Conservation (phyloP, 2,888 invertebrate species). For the Oeneis ivallda region DNA sequence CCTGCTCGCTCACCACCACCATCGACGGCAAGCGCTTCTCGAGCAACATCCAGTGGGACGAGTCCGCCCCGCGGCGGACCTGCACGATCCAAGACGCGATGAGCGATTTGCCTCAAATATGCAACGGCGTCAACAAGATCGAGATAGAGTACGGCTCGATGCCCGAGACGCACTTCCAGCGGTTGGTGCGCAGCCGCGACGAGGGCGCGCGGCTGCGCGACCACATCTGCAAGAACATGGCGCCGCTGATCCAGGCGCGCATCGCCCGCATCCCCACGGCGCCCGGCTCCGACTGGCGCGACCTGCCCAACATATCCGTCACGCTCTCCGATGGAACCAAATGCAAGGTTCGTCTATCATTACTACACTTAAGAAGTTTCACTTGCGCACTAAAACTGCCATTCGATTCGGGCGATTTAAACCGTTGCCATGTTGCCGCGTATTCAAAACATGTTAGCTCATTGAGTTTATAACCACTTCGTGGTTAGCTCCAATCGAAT, state of each 20-base stretch:
- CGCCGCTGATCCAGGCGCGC: slow-evolving; percentile 88
- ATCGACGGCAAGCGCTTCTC: slow-evolving; percentile 74
- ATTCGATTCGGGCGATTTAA: too few species aligned
- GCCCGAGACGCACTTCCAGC: slow-evolving; percentile 88
- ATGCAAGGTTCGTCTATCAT: slow-evolving; percentile 66
- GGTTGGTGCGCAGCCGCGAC: slow-evolving; percentile 83
- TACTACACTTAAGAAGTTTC: too few species aligned
- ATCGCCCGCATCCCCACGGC: slow-evolving; percentile 88
- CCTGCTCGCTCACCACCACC: slow-evolving; percentile 80
- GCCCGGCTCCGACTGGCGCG: slow-evolving; percentile 92
- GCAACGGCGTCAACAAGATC: slow-evolving; percentile 85
- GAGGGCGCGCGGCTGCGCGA: slow-evolving; percentile 83
- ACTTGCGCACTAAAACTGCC: too few species aligned
- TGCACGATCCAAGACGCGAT: slow-evolving; percentile 91
- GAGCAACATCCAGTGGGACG: slow-evolving; percentile 83
- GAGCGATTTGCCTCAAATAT: slow-evolving; percentile 89
- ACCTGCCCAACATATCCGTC: slow-evolving; percentile 89
- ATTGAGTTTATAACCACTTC: too few species aligned
- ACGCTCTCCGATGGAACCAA: slow-evolving; percentile 86
- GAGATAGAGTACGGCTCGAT: slow-evolving; percentile 88
- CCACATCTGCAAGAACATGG: slow-evolving; percentile 93
- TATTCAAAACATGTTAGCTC: too few species aligned
- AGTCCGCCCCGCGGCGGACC: slow-evolving; percentile 88
- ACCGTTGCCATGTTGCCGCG: too few species aligned
- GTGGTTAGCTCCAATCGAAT: too few species aligned